Evolutionary conservation across 1,140 invertebrate genomes (phyloP), one percentile per base, ranked within the genome.

Genomic region (Melitaea cinxia): DNA sequence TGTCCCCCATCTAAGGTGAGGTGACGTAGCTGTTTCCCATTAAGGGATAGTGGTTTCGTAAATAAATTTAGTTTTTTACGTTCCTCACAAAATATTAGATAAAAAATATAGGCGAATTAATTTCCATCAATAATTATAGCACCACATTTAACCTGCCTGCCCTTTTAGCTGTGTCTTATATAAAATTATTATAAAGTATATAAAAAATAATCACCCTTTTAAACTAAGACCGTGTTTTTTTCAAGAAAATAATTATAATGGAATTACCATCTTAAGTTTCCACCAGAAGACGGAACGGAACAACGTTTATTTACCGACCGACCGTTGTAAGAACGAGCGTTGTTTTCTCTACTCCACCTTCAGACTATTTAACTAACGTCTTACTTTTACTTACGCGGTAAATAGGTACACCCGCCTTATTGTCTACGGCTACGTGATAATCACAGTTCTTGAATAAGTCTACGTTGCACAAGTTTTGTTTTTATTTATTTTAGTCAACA

Each of bases 11-110:
- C 61, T 72, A 73, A 73, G 70, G 67, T 67, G 66, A 72, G 72
- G 74, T 80, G 75, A 68, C 74, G 68, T 68, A 56, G 71, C 79
- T 79, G 82, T 80, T 73, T 83, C 76, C 78, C 75, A 81, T 87
- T 82, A 85, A 65, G 66, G 62, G 64, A 69, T 62, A 65, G 66
- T 68, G 69, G 35, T 50, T 19, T 54, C 28, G 61, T 73, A 78
- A 73, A 75, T 80, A 80, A 70, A 75, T 75, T 72, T 57, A 62
- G 52, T 52, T 59, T 65, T 60, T 65, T 58, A 65, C 19, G 45
- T 64, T 26, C 49, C 49, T n/a, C 33, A 45, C n/a, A 33, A 58
- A 58, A 47, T 30, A 19, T 1, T 45, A 2, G 39, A 21, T 12
- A n/a, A 14, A 7, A 17, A 42, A 6, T 5, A 7, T 5, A 14